Percentiles rank a stretch among this genome's conserved stretches.
These are phyloP conservation scores for Upupa epops DNA, from an alignment of 2,113 vertebrate species.

Conservation along the genomic window DNA sequence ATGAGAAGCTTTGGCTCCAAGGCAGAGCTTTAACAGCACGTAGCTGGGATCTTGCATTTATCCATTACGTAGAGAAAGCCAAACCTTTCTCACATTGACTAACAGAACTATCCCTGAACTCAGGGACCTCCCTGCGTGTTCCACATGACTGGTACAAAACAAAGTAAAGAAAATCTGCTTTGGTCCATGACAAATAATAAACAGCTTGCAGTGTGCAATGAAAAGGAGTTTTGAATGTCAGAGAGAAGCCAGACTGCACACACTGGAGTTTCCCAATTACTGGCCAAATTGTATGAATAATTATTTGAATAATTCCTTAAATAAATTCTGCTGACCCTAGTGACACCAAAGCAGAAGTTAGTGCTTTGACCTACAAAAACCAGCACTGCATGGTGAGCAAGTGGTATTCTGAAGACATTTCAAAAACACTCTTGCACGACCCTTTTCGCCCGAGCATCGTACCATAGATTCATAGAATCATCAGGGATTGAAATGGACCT, in stretches of 20 bases:
- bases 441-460: neutral
- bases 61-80: fast-evolving
- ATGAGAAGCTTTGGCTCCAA: neutral
- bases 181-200: neutral
- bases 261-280: neutral
- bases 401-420: neutral
- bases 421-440: neutral
- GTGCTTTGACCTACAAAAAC: neutral
- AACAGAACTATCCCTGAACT: neutral
- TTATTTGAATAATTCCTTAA: neutral
- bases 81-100: neutral
- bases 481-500: too few species aligned
- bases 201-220: neutral
- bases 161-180: neutral
- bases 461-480: too few species aligned
- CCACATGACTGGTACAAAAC: neutral
- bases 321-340: neutral
- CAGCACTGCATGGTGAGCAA: neutral
- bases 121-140: neutral
- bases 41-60: neutral
- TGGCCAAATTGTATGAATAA: neutral
- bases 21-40: neutral
- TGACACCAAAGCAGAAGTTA: neutral
- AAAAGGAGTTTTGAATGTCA: neutral
- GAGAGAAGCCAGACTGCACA: neutral